phyloP scores from a whole-genome alignment of 1,140 invertebrate species.

The Popillia japonica region DNA sequence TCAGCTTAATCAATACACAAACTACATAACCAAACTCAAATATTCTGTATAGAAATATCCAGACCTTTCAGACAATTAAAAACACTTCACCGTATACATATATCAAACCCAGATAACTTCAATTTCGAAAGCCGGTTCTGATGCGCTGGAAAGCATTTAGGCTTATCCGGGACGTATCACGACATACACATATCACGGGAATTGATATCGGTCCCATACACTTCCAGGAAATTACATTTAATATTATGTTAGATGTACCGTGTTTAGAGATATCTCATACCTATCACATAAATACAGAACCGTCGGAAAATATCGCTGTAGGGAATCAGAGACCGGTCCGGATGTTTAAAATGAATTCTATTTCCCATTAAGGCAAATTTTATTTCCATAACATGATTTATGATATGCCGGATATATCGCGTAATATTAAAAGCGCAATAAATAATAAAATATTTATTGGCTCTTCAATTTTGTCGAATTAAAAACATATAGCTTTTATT shows the following conservation, averaged over 20 bases:
- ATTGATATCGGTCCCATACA: constrained; percentile 9
- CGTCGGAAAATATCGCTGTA: constrained; percentile 7
- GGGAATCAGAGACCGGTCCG: constrained; percentile 19
- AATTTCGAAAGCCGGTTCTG: neutral
- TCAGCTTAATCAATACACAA: too few relatives aligned
- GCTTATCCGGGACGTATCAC: constrained; percentile 22
- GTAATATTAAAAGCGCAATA: neutral
- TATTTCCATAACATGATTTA: constrained; percentile 30
- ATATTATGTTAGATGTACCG: constrained; percentile 35
- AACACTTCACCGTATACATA: neutral
- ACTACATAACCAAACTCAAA: too few relatives aligned
- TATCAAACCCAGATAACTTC: neutral
- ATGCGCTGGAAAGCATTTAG: neutral
- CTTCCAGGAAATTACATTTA: constrained; percentile 31
- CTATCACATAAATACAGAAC: constrained; percentile 25
- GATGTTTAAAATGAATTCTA: constrained; percentile 7
- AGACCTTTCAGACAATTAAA: constrained; percentile 2
- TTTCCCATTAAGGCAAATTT: constrained; percentile 19
- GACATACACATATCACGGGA: constrained; percentile 15
- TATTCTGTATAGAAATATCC: too few relatives aligned
- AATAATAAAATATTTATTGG: too few relatives aligned
- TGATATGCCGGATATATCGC: neutral
- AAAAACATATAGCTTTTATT: too few relatives aligned
- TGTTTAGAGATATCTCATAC: constrained; percentile 29
- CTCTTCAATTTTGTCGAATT: too few relatives aligned